A percentile compares a stretch with the other conserved stretches of the same genome.
These are phyloP conservation scores for Zelleria hepariella DNA, from an alignment of 2,888 invertebrate species.

Conservation along the genomic window DNA sequence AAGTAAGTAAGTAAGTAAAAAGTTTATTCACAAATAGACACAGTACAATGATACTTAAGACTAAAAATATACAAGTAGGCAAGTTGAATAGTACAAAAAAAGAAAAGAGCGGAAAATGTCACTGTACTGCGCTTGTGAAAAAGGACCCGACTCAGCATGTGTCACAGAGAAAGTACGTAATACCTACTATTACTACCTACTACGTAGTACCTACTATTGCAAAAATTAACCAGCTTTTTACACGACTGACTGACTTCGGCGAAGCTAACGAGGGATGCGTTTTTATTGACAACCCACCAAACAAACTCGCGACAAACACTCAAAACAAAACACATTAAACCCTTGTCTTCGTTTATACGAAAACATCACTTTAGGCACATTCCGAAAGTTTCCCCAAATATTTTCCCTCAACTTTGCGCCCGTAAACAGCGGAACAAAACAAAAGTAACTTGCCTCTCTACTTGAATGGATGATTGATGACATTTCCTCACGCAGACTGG, in stretches of 20 bases:
- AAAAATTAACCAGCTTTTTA: background rate
- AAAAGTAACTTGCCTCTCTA: background rate
- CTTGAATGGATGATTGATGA: background rate
- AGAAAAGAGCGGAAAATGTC: no score
- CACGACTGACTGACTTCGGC: background rate
- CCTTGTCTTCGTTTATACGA: background rate
- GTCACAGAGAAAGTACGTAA: no score
- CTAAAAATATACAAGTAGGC: no score
- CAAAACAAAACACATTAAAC: background rate
- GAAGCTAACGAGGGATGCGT: background rate
- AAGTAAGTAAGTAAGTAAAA: no score
- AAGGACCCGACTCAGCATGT: no score
- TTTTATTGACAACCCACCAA: no score
- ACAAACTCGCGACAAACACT: background rate
- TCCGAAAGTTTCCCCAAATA: background rate
- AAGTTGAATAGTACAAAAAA: no score
- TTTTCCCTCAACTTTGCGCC: background rate
- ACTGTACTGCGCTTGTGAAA: no score
- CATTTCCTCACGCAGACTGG: background rate
- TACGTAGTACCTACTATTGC: no score
- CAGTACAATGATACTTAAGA: no score
- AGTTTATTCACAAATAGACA: no score
- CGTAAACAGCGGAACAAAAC: background rate
- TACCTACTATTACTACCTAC: no score
- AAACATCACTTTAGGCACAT: background rate